Percentiles rank a stretch among this genome's conserved stretches.
Conservation (phyloP, 1,140 invertebrate genomes). For the Cyclina sinensis region DNA sequence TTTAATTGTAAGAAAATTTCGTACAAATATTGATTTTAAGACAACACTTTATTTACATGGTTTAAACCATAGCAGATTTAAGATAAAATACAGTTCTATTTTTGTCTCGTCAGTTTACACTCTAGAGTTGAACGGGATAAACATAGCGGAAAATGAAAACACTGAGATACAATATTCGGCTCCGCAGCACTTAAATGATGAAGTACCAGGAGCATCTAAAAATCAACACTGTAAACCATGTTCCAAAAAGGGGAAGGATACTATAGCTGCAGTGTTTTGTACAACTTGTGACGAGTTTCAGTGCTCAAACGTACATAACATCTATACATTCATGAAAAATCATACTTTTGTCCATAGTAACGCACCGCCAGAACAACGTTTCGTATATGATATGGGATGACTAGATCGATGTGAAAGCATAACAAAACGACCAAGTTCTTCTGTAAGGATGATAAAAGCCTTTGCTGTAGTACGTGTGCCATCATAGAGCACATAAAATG, state of each 20-base stretch:
- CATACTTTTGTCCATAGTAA: neutral
- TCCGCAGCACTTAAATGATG: neutral
- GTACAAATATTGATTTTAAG: too few species aligned
- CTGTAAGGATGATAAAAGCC: neutral
- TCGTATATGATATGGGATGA: neutral
- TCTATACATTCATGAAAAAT: neutral
- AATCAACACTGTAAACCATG: neutral
- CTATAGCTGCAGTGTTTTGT: neutral
- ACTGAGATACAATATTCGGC: neutral
- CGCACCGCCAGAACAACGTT: neutral
- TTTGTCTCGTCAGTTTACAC: too few species aligned
- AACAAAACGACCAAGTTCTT: neutral
- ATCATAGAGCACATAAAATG: neutral
- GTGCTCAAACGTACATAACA: neutral
- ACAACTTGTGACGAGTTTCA: conserved; percentile 5
- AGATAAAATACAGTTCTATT: too few species aligned
- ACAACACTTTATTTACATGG: too few species aligned
- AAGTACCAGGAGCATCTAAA: neutral
- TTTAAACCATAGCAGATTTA: too few species aligned
- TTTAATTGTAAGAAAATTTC: too few species aligned
- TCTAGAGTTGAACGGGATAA: neutral
- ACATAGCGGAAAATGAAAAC: neutral
- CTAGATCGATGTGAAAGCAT: neutral
- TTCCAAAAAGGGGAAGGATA: neutral
- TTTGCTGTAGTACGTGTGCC: neutral